These are phyloP conservation scores for Leptinotarsa defecta DNA, from an alignment of 1,140 invertebrate genomes.

Conservation along the genomic window DNA sequence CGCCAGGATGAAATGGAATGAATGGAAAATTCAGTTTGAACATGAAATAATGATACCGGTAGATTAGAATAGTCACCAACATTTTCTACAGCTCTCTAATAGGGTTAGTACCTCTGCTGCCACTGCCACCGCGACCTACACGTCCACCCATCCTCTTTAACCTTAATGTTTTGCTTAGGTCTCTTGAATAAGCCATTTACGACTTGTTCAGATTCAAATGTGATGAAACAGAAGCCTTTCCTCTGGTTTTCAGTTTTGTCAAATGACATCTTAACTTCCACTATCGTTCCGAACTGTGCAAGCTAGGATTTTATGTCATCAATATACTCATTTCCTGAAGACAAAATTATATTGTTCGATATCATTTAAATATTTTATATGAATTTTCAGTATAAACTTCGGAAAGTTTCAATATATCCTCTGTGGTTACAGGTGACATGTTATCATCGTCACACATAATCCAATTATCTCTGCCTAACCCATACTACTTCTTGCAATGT, in stretches of 20 bases:
- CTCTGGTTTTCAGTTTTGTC: not conserved
- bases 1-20: slow-evolving; percentile 31
- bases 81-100: no score
- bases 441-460: slow-evolving; percentile 97
- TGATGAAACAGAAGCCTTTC: not conserved
- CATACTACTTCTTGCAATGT: slow-evolving; percentile 95
- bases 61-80: no score
- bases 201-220: not conserved
- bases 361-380: no score
- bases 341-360: no score
- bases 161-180: no score
- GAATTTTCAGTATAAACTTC: slow-evolving; percentile 65
- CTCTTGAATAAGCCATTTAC: not conserved
- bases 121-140: no score
- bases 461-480: slow-evolving; percentile 85
- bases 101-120: no score
- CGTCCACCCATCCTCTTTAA: no score
- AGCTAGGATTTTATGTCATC: slow-evolving; percentile 90
- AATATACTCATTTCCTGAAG: slow-evolving; percentile 25
- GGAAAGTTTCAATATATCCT: slow-evolving; percentile 94
- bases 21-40: not conserved
- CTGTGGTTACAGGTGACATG: slow-evolving; percentile 84
- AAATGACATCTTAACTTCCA: not conserved
- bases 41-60: slow-evolving; percentile 10
- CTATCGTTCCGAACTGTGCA: slow-evolving; percentile 71